Base-by-base conservation (phyloP, 2,113 vertebrate genomes). In the Ifrita kowaldi region DNA sequence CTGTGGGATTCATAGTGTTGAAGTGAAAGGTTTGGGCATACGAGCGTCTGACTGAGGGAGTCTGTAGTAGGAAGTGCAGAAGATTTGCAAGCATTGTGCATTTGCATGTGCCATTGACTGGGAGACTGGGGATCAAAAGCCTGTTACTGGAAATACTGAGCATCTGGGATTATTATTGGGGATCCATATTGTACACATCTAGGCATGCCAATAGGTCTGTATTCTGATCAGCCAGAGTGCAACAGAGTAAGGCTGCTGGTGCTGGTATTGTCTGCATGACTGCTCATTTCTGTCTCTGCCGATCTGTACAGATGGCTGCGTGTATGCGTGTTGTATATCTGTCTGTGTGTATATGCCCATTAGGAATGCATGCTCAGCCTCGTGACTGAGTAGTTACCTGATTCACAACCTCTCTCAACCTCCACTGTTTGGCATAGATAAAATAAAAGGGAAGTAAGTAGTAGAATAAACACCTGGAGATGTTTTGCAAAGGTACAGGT, bases 241-340 rank as follows among this genome's bases (percentile, higher is more conserved):
- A 69, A 33, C 5, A 46, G 27, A 12, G 9, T 50, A 78, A 50
- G 18, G 28, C 11, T 64, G n/a, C 6, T 78, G 39, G 32, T 77
- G 42, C 19, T 74, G 15, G 10, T 22, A 50, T 7, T 69, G 39
- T 11, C 23, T 64, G 44, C 24, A 14, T 3, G 16, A 83, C 20
- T 60, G 22, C 22, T 39, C 32, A 33, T 18, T 21, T 74, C 32
- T 59, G 32, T 15, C 35, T 52, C 26, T 35, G 44, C 24, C 49
- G 16, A 41, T 59, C 44, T 30, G 27, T 13, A 52, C 0, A 62
- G 19, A 35, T 12, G 37, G 9, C 15, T 85, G 47, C 0, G 0
- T 26, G 15, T 18, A 44, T 6, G 7, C 10, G 7, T 47, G 8
- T 1, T 39, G 50, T 18, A 3, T 3, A 11, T 4, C 42, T 4